Conservation (phyloP, 1,140 invertebrate species). For the Drosophila subobscura region DNA sequence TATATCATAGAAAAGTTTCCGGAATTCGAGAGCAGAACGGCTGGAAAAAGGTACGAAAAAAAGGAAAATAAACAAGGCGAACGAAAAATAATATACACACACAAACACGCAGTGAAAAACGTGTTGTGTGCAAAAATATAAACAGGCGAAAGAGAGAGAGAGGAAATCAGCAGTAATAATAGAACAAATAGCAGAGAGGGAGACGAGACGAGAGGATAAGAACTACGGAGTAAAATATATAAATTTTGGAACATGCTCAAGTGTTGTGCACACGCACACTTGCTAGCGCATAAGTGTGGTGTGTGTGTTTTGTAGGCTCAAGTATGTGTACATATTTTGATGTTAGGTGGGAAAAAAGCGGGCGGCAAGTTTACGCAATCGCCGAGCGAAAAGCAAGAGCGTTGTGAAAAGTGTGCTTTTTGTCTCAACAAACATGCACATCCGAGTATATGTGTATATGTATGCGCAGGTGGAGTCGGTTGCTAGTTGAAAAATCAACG, state of each 20-base stretch:
- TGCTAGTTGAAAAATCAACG: constrained; percentile 80
- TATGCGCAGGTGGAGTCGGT: constrained; percentile 76
- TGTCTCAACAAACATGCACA: constrained; percentile 72
- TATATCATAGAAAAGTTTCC: constrained; percentile 11
- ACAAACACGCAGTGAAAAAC: constrained; percentile 77
- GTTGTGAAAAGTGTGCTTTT: constrained; percentile 79
- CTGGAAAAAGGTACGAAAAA: constrained; percentile 68
- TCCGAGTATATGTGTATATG: constrained; percentile 39
- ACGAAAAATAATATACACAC: constrained; percentile 81
- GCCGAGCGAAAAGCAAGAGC: constrained; percentile 49
- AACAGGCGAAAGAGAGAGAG: constrained; percentile 32
- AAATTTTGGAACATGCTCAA: constrained; percentile 68
- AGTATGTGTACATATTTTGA: constrained; percentile 78
- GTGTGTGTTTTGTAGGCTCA: constrained; percentile 54
- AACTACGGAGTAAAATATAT: constrained; percentile 39
- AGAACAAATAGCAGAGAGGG: constrained; percentile 42
- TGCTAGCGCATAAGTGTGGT: constrained; percentile 11
- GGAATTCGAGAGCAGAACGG: constrained; percentile 23
- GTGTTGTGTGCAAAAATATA: constrained; percentile 79
- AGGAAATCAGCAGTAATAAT: constrained; percentile 55
- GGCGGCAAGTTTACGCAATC: constrained; percentile 81
- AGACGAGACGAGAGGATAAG: constrained; percentile 20
- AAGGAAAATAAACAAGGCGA: constrained; percentile 77
- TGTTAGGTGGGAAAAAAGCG: constrained; percentile 80
- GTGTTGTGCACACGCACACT: constrained; percentile 42